Conservation (phyloP, 2,888 invertebrate genomes). For the Drosophila tripunctata region DNA sequence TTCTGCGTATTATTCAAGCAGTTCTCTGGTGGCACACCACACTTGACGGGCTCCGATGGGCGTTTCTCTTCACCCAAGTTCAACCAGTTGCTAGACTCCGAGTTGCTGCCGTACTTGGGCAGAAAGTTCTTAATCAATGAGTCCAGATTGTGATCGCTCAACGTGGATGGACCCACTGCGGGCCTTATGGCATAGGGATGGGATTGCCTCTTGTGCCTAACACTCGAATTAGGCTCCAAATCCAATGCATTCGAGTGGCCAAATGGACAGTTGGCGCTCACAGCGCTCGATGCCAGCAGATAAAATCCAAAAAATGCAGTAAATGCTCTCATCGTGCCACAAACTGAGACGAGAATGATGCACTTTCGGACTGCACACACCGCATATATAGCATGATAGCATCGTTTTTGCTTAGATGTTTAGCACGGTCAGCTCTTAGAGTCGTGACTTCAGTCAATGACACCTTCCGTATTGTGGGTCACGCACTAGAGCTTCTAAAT, state of each 20-base stretch:
- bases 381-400: slow-evolving; percentile 54
- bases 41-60: slow-evolving; percentile 35
- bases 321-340: slow-evolving; percentile 46
- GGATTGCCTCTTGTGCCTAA: slow-evolving; percentile 29
- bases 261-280: slow-evolving; percentile 45
- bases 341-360: slow-evolving; percentile 36
- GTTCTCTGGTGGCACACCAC: slow-evolving; percentile 66
- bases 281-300: slow-evolving; percentile 12
- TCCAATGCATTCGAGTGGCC: slow-evolving; percentile 11
- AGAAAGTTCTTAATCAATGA: slow-evolving; percentile 43
- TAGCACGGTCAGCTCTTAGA: slow-evolving; percentile 48
- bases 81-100: slow-evolving; percentile 30
- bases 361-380: slow-evolving; percentile 10
- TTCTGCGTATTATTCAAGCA: slow-evolving; percentile 68
- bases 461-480: slow-evolving; percentile 43
- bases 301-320: slow-evolving; percentile 23
- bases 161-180: background rate
- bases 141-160: slow-evolving; percentile 46
- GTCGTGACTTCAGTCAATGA: slow-evolving; percentile 30
- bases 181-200: slow-evolving; percentile 33
- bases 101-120: slow-evolving; percentile 37
- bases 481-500: slow-evolving; percentile 32
- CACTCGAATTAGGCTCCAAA: background rate
- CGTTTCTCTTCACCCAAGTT: slow-evolving; percentile 7
- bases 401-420: slow-evolving; percentile 15